phyloP scores from a whole-genome alignment of 2,113 vertebrate genomes.

The Chloroceryle aenea region DNA sequence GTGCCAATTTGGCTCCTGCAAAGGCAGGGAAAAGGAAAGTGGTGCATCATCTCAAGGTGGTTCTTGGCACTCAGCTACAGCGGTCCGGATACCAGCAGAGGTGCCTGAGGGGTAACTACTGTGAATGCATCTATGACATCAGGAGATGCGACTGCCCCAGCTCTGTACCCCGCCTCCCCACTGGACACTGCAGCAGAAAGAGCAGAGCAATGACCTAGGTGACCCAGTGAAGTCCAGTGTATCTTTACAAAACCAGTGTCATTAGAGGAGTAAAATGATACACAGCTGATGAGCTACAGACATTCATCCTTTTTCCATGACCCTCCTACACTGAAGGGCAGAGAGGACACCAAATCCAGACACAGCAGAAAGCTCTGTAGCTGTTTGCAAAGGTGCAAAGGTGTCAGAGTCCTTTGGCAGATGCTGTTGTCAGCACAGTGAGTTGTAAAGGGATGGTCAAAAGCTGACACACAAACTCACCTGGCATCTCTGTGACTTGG shows the following conservation, averaged over 20 bases:
- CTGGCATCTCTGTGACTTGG: background rate
- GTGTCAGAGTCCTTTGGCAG: background rate
- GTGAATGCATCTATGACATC: background rate
- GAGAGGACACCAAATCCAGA: background rate
- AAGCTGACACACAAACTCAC: background rate
- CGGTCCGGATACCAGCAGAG: background rate
- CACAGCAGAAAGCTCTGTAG: background rate
- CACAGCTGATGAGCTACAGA: background rate
- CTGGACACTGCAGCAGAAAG: background rate
- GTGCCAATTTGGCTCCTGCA: background rate
- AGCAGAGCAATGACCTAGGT: background rate
- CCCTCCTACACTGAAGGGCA: background rate
- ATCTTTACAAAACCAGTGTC: background rate
- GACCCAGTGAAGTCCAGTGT: background rate
- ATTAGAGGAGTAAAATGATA: background rate
- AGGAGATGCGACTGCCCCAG: rapidly evolving
- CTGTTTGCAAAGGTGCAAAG: background rate
- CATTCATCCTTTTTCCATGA: rapidly evolving
- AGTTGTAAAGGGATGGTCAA: background rate
- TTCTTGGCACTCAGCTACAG: background rate
- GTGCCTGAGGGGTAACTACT: background rate
- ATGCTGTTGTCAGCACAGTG: background rate
- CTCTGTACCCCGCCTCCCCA: background rate
- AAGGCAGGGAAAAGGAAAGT: background rate
- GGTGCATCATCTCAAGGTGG: background rate